phyloP scores from a whole-genome alignment of 2,797 vertebrate genomes.

The Atherinosoma microstoma region DNA sequence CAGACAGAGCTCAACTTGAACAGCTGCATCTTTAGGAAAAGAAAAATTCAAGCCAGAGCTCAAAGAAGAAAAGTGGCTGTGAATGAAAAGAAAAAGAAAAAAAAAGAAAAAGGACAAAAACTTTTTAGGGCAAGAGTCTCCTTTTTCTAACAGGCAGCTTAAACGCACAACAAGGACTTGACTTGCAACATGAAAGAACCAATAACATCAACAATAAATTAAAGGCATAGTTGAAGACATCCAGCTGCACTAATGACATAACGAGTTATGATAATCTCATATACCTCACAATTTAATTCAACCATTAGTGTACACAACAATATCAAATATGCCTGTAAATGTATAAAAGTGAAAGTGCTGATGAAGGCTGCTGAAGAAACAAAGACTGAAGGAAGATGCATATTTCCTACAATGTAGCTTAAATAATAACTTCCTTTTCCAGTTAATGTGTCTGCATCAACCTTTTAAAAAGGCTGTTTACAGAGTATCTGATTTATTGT shows the following conservation, averaged over 20 bases:
- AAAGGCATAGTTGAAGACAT: constrained; percentile 25
- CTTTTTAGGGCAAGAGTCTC: constrained; percentile 82
- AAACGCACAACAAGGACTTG: constrained; percentile 75
- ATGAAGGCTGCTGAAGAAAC: background rate
- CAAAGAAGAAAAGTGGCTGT: constrained; percentile 56
- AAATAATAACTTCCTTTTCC: constrained; percentile 12
- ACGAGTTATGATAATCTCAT: background rate
- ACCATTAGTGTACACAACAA: background rate
- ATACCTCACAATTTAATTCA: background rate
- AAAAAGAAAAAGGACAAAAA: constrained; percentile 64
- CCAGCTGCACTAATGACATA: background rate
- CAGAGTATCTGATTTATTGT: constrained; percentile 4
- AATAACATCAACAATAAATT: constrained; percentile 40
- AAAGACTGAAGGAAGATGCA: background rate
- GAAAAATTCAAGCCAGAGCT: constrained; percentile 43
- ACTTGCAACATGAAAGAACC: constrained; percentile 66
- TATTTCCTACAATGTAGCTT: constrained; percentile 4
- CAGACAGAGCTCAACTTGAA: constrained; percentile 46
- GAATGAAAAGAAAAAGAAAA: constrained; percentile 44
- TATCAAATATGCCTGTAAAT: background rate
- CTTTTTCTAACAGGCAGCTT: constrained; percentile 80
- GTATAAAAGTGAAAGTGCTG: background rate
- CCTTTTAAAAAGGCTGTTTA: constrained; percentile 16
- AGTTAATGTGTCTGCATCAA: background rate
- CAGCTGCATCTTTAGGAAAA: constrained; percentile 38